These are phyloP conservation scores for Ardeotis arabs DNA, from an alignment of 2,113 vertebrate genomes.

Conservation along the genomic window DNA sequence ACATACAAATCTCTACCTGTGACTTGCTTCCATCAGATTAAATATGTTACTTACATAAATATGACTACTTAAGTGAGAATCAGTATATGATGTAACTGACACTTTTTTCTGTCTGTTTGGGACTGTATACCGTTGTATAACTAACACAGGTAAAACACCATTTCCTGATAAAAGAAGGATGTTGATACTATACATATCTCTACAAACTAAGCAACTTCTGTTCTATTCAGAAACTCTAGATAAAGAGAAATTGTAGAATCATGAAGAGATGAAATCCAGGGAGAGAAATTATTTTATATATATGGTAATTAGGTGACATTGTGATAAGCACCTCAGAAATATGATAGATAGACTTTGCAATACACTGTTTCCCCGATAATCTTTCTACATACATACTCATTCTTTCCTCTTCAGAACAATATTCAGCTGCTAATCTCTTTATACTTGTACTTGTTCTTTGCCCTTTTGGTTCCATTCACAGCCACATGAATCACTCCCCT, in stretches of 20 bases:
- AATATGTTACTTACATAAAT: not conserved
- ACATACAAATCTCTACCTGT: not conserved
- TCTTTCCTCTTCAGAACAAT: constrained; percentile 38
- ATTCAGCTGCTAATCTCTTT: constrained; percentile 53
- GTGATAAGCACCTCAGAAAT: constrained; percentile 33
- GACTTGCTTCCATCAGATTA: not conserved
- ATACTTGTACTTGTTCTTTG: constrained; percentile 59
- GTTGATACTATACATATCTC: not conserved
- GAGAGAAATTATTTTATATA: not conserved
- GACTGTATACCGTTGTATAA: not conserved
- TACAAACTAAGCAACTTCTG: not conserved
- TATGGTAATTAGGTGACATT: constrained; percentile 26
- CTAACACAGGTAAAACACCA: not conserved
- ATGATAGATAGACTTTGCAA: not conserved
- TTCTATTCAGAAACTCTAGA: not conserved
- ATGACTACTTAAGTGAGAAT: not conserved
- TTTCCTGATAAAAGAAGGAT: not conserved
- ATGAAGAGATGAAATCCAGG: not conserved
- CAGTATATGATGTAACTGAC: not conserved
- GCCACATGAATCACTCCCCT: constrained; percentile 31
- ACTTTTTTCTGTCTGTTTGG: not conserved
- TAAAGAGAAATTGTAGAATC: not conserved
- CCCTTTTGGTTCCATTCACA: constrained; percentile 50
- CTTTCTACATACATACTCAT: not conserved
- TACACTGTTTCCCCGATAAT: not conserved